These are phyloP conservation scores for Oscheius onirici DNA, from an alignment of 2,888 invertebrate species.

Conservation along the genomic window DNA sequence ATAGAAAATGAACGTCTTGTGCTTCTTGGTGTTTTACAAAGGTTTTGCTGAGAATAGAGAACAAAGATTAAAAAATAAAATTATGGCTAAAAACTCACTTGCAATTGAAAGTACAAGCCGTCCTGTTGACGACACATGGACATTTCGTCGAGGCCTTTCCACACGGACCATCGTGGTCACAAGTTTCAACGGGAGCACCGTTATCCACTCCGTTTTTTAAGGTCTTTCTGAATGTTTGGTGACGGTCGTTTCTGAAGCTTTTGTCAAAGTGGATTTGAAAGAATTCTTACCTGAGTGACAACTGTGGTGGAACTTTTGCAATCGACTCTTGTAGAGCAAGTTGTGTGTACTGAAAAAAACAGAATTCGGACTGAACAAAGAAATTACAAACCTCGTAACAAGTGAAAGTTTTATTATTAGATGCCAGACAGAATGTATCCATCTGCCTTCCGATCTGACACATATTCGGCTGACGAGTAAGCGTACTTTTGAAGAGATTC, in stretches of 20 bases:
- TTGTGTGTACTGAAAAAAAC: neutral
- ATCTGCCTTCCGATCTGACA: neutral
- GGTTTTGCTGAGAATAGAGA: no score
- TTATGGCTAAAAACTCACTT: constrained; percentile 11
- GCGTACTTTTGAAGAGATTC: neutral
- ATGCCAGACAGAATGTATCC: neutral
- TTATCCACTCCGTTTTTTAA: constrained; percentile 1
- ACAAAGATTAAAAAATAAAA: no score
- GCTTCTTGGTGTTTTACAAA: no score
- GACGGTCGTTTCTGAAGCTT: neutral
- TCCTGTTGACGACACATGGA: neutral
- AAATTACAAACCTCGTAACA: neutral
- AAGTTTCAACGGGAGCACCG: neutral
- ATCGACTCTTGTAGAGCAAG: neutral
- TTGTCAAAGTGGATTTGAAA: neutral
- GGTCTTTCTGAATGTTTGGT: neutral
- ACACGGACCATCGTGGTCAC: constrained; percentile 26
- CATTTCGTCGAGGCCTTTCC: neutral
- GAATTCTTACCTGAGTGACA: neutral
- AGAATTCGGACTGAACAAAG: neutral
- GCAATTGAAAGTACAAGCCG: constrained; percentile 24
- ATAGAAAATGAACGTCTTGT: no score
- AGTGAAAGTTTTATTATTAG: neutral
- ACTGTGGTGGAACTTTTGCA: no score
- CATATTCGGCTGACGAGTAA: neutral